Base-by-base conservation (phyloP, 2,113 vertebrate genomes). In the Malurus elegans region DNA sequence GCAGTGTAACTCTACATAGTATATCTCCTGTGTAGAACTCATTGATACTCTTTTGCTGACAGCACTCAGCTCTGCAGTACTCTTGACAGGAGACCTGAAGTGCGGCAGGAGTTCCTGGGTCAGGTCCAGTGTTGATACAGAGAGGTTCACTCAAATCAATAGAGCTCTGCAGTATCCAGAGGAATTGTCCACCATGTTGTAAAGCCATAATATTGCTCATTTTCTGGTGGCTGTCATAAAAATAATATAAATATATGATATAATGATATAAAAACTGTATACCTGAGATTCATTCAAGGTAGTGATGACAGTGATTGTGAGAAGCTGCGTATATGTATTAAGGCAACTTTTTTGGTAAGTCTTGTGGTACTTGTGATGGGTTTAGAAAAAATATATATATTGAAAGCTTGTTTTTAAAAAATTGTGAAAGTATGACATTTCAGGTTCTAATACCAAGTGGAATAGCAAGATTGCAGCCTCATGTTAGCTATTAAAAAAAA, bases 131-230 rank as follows among this genome's bases (percentile, higher is more conserved):
- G 28, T 15, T 73, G 34, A 14, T 47, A 29, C 7, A 31, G 58
- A 75, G 38, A 50, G 34, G 8, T 42, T 31, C 32, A 6, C 10
- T 50, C 14, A 12, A 18, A 42, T 66, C 54, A 47, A 29, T 19
- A 34, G 14, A 74, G 32, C 74, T 90, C 34, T 38, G 45, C 48
- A 47, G 1, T 14, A 28, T 19, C 34, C 56, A 25, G 42, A 53
- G 65, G 48, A 44, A 18, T 29, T 66, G 23, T 15, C 50, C 26
- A 48, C 15, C 16, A 1, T 25, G 28, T 50, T 73, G 24, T 50
- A 54, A 78, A 86, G 32, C 67, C 0, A 0, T 31, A 9, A 18
- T 8, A 19, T 60, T 0, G 1, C 47, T 73, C 18, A 3, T 4
- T 74, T 83, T 71, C 57, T 81, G 48, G 28, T 84, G 60, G 2